Base-by-base conservation (phyloP, 2,797 vertebrate species). In the Tolypeutes matacus region DNA sequence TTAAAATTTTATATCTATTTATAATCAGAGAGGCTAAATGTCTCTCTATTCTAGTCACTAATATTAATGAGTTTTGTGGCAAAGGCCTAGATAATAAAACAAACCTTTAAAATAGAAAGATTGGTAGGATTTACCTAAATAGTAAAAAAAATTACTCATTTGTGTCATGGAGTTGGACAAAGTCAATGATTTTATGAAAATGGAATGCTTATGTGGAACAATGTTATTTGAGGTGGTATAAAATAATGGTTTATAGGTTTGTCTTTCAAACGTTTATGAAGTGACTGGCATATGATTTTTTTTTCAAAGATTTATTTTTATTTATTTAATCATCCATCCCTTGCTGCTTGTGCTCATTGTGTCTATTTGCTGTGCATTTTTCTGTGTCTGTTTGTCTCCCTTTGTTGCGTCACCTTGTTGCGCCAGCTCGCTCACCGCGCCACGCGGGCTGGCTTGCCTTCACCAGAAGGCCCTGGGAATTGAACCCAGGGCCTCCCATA, bases 41-140 rank as follows among this genome's bases (percentile, higher is more conserved):
- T 21, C 62, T 76, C n/a, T 80, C 46, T 84, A 95, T 69, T 56
- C 51, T 64, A 80, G 21, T 91, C 42, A 94, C 60, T 96, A 94
- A 93, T 95, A 96, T 70, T 98, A 97, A 97, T 91, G 89, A 96
- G 42, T 93, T 96, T 85, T 95, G 36, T 82, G 83, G 94, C 89
- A 70, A 82, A 85, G 27, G 86, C 72, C 75, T 88, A 96, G 85
- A 53, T 95, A 95, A 96, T 73, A 81, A 96, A 96, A 95, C 31
- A 95, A 94, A 97, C 25, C 53, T 94, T 94, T 69, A 95, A 96
- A 92, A 94, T 15, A 77, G 42, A 94, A 31, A 81, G 27, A 31
- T 46, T 31, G 34, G 65, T 49, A 62, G 60, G 25, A 56, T 51
- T 69, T 89, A 78, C 4, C 49, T 60, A 94, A 87, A 81, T 11